Evolutionary conservation across 2,888 invertebrate genomes (phyloP).

Genomic region (Melanophora roralis): DNA sequence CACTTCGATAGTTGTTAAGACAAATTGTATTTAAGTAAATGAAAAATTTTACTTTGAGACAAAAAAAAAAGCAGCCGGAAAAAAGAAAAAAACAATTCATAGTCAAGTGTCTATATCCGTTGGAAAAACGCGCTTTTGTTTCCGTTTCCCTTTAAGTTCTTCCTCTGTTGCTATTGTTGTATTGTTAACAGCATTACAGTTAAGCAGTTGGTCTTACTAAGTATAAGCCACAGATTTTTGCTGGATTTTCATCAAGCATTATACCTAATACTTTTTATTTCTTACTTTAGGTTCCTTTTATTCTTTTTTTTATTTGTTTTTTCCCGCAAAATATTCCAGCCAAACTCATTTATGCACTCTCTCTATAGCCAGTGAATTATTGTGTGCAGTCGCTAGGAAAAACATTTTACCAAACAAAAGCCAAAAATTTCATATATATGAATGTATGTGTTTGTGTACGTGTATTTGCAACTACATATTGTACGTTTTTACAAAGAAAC

Average conservation of each 20-base stretch:
- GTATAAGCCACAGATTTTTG: neutral
- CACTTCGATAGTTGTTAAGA: neutral
- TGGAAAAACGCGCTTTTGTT: constrained; percentile 49
- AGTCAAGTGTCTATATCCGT: constrained; percentile 47
- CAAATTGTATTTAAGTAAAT: neutral
- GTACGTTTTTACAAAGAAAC: too few relatives aligned
- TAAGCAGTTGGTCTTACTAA: neutral
- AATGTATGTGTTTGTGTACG: too few relatives aligned
- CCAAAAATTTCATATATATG: neutral
- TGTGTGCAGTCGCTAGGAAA: constrained; percentile 17
- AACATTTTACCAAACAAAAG: constrained; percentile 7
- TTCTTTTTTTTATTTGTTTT: neutral
- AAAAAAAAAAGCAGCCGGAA: neutral
- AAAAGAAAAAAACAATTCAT: constrained; percentile 20
- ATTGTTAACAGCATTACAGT: neutral
- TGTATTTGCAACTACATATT: too few relatives aligned
- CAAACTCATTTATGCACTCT: constrained; percentile 1
- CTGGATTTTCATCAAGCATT: constrained; percentile 17
- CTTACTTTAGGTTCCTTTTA: neutral
- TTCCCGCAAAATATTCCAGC: constrained; percentile 36
- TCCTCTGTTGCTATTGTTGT: constrained; percentile 2
- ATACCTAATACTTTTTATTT: neutral
- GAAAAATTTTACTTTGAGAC: neutral
- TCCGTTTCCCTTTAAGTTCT: constrained; percentile 31
- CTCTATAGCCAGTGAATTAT: constrained; percentile 1